These are phyloP conservation scores for Hirundichthys speculiger DNA, from an alignment of 2,113 vertebrate genomes.

Conservation along the genomic window DNA sequence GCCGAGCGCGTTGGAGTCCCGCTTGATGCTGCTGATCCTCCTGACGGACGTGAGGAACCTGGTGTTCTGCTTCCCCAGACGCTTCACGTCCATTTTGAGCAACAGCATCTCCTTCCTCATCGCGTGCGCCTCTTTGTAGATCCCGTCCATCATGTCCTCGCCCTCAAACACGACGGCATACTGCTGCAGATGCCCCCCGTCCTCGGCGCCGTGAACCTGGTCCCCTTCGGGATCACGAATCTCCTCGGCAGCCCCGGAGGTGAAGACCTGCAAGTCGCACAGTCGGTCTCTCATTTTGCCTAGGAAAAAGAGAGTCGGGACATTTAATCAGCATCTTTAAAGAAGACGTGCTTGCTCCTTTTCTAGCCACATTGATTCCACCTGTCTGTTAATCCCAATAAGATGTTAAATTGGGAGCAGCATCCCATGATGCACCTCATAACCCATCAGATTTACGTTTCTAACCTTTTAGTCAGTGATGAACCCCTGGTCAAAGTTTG, in stretches of 20 bases:
- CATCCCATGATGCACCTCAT: too few species aligned
- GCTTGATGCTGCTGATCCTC: slow-evolving; percentile 96
- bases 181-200: slow-evolving; percentile 50
- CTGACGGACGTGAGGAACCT: slow-evolving; percentile 96
- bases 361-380: too few species aligned
- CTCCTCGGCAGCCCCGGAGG: slow-evolving; percentile 63
- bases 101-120: slow-evolving; percentile 86
- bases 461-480: too few species aligned
- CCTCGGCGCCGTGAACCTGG: slow-evolving; percentile 23
- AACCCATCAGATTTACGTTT: too few species aligned
- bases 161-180: slow-evolving; percentile 85
- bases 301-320: slow-evolving; percentile 60
- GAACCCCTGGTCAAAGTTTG: too few species aligned
- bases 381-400: too few species aligned
- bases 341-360: neutral
- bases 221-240: slow-evolving; percentile 16
- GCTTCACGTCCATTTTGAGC: slow-evolving; percentile 86
- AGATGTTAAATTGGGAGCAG: too few species aligned
- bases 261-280: slow-evolving; percentile 78
- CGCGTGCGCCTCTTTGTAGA: slow-evolving; percentile 86
- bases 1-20: slow-evolving; percentile 91
- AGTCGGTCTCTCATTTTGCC: slow-evolving; percentile 93
- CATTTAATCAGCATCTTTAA: neutral
- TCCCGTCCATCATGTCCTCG: slow-evolving; percentile 84
- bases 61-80: slow-evolving; percentile 90